Conservation (phyloP, 2,113 vertebrate genomes). For the Pseudorectes ferrugineus region DNA sequence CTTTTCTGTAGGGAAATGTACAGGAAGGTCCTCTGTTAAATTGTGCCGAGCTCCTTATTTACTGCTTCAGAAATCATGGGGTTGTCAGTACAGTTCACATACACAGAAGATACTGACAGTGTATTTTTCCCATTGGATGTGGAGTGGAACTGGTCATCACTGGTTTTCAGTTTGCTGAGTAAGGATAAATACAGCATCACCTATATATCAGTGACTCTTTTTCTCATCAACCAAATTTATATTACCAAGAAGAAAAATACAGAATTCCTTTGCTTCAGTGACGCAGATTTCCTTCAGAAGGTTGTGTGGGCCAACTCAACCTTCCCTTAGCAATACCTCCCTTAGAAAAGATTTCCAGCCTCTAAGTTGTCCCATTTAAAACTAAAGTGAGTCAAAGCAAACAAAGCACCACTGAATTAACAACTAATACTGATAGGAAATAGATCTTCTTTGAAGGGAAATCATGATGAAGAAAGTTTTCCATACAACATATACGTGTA, state of each 20-base stretch:
- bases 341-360: not conserved
- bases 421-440: not conserved
- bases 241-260: not conserved
- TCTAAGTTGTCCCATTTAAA: not conserved
- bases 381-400: not conserved
- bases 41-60: not conserved
- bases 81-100: not conserved
- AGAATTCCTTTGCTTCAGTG: not conserved
- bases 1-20: not conserved
- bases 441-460: not conserved
- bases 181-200: not conserved
- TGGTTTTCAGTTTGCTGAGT: not conserved
- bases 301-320: not conserved
- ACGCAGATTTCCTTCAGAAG: not conserved
- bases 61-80: not conserved
- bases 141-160: not conserved
- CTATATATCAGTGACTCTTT: not conserved
- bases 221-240: not conserved
- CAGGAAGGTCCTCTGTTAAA: not conserved
- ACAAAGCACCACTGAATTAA: not conserved
- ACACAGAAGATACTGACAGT: rapidly evolving
- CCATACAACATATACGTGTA: not conserved
- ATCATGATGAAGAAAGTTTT: not conserved
- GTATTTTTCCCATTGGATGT: not conserved
- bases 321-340: not conserved